A percentile compares a stretch with the other conserved stretches of the same genome.
Conservation (phyloP, 1,140 invertebrate species). For the Leptestheria dahalacensis region DNA sequence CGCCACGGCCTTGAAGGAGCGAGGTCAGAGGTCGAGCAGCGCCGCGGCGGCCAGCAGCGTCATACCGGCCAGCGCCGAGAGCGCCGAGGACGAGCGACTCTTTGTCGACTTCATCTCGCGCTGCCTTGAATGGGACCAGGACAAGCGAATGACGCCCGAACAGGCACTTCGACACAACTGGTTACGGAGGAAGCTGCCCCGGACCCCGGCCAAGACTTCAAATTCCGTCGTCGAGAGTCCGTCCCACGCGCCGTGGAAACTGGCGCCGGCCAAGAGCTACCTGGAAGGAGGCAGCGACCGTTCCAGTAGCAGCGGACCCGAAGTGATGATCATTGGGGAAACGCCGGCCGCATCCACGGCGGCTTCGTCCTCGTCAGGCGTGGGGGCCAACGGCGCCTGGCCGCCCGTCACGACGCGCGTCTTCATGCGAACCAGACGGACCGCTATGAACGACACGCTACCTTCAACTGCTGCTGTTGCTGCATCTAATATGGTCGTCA, state of each 20-base stretch:
- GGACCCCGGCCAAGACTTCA: conserved; percentile 49
- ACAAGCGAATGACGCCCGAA: conserved; percentile 75
- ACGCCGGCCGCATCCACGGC: not conserved
- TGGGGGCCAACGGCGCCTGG: conserved; percentile 6
- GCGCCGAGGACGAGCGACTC: conserved; percentile 56
- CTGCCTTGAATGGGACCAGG: conserved; percentile 92
- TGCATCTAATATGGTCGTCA: not conserved
- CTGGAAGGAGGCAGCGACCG: conserved; percentile 6
- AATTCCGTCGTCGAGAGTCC: not conserved
- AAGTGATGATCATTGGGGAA: conserved; percentile 12
- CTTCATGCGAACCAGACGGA: conserved; percentile 12
- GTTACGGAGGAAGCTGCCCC: conserved; percentile 76
- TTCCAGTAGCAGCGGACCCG: conserved; percentile 1
- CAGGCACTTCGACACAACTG: conserved; percentile 85
- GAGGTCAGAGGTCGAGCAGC: not conserved
- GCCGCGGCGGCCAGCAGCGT: conserved; percentile 5
- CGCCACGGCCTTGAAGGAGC: conserved; percentile 15
- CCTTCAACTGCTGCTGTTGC: not conserved
- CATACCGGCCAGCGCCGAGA: conserved; percentile 6
- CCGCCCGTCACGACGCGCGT: conserved; percentile 12
- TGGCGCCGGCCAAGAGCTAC: not conserved
- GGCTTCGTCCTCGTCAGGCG: conserved; percentile 1
- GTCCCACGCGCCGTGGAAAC: not conserved
- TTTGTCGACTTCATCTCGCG: conserved; percentile 94
- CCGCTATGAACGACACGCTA: conserved; percentile 7